phyloP scores from a whole-genome alignment of 2,113 vertebrate genomes.

The Hemichromis elongatus region DNA sequence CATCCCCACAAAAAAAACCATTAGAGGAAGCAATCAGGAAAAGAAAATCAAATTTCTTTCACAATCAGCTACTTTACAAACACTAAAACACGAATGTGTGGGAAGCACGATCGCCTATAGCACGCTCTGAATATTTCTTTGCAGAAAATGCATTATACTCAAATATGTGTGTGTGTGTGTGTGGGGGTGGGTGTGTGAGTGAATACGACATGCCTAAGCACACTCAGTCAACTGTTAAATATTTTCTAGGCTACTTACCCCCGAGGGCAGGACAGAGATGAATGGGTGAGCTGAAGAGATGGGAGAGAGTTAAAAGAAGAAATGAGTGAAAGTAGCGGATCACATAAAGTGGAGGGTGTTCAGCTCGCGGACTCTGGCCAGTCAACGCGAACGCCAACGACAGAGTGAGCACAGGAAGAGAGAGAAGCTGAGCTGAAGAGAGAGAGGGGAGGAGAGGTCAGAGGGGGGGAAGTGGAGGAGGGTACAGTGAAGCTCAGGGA shows the following conservation, averaged over 20 bases:
- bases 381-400: conserved; percentile 83
- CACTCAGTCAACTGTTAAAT: conserved; percentile 51
- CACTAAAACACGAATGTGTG: neutral
- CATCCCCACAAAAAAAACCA: neutral
- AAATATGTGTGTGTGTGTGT: neutral
- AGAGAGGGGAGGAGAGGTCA: conserved; percentile 46
- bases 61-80: neutral
- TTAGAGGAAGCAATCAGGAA: neutral
- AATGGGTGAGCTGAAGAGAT: conserved; percentile 22
- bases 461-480: conserved; percentile 47
- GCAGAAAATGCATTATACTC: neutral
- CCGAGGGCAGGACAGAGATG: conserved; percentile 39
- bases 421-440: conserved; percentile 19
- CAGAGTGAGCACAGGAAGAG: conserved; percentile 67
- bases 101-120: neutral
- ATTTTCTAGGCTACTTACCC: conserved; percentile 69
- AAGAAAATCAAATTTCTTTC: neutral
- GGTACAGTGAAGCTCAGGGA: conserved; percentile 15
- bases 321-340: neutral
- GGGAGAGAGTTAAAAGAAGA: neutral
- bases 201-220: conserved; percentile 18
- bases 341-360: conserved; percentile 37
- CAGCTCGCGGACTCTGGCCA: conserved; percentile 87
- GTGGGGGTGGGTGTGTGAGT: neutral
- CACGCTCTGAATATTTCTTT: neutral